Base-by-base conservation (phyloP, 1,140 invertebrate genomes). In the Cecropterus lyciades region DNA sequence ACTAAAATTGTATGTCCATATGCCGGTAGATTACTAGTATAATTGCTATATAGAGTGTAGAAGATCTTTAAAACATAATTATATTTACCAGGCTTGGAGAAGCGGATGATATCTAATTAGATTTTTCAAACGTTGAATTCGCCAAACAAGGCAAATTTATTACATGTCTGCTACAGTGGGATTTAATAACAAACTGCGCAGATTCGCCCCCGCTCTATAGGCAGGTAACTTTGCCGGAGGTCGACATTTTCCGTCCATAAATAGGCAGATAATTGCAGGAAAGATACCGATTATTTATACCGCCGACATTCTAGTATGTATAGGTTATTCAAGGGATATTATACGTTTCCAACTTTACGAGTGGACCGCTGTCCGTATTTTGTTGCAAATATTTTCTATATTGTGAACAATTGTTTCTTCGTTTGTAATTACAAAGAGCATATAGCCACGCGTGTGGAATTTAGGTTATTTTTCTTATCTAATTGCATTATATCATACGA, bases 231-330 rank as follows among this genome's bases (percentile, higher is more conserved):
- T 67, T 63, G 48, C 64, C 72, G 76, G 73, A 77, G 75, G 72
- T 79, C 76, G 82, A 76, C 80, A 80, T 67, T 82, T 82, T 77
- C 79, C 77, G 71, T 65, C 55, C 71, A 70, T 80, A 79, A 84
- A 80, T 78, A 79, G 48, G 65, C 69, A 70, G 76, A 78, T 84
- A 80, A 85, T 85, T 82, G 72, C 75, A 78, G 73, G 76, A 80
- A 80, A 80, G 73, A 80, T 78, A 74, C 30, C 63, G 69, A 27
- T 51, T 51, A 51, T 51, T 51, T 51, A 51, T 51, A 27, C 48
- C 20, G 48, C 20, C 48, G 48, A 51, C 24, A 27, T 7, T 3
- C 48, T 51, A 16, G 11, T 1, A 9, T 40, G 20, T 51, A 13
- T 51, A 51, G 48, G 48, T 51, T 51, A 51, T 51, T 20, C 13